A percentile compares a stretch with the other conserved stretches of the same genome.
Evolutionary conservation across 1,140 invertebrate species (phyloP).

Genomic region (Pogonomyrmex barbatus): DNA sequence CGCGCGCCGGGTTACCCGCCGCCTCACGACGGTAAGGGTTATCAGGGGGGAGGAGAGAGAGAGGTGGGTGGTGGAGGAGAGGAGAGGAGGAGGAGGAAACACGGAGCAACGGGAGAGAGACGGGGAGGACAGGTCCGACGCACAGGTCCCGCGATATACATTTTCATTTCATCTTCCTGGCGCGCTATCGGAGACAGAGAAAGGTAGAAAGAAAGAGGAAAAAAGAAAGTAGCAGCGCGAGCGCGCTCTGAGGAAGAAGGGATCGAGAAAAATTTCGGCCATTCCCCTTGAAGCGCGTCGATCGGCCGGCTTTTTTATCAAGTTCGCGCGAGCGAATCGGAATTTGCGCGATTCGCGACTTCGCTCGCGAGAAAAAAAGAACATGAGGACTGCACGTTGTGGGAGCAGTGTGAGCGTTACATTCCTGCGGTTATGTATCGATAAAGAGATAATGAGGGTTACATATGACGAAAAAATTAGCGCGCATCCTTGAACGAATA

Average conservation of each 20-base stretch:
- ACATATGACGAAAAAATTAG: slow-evolving; percentile 1
- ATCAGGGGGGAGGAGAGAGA: neutral
- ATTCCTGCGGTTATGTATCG: slow-evolving; percentile 40
- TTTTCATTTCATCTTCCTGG: slow-evolving; percentile 73
- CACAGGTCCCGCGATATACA: slow-evolving; percentile 75
- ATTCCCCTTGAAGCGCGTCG: slow-evolving; percentile 17
- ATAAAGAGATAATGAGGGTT: slow-evolving; percentile 39
- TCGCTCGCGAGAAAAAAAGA: neutral
- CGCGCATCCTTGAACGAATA: neutral
- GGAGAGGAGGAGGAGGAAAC: slow-evolving; percentile 65
- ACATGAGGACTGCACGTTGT: neutral
- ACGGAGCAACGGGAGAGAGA: neutral
- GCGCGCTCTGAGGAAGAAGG: neutral
- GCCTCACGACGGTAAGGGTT: slow-evolving; percentile 67
- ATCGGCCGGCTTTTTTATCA: slow-evolving; percentile 33
- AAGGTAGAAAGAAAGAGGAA: neutral
- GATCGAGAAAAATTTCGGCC: slow-evolving; percentile 55
- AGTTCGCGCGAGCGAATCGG: slow-evolving; percentile 26
- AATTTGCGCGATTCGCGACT: slow-evolving; percentile 50
- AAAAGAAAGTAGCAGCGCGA: neutral
- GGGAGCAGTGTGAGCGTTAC: neutral
- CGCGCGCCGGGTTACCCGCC: slow-evolving; percentile 75
- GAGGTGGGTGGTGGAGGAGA: slow-evolving; percentile 36
- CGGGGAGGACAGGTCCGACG: slow-evolving; percentile 68
- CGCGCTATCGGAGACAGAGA: slow-evolving; percentile 47